Percentiles rank a stretch among this genome's conserved stretches.
Conservation (phyloP, 1,140 invertebrate genomes). For the Episyrphus balteatus region DNA sequence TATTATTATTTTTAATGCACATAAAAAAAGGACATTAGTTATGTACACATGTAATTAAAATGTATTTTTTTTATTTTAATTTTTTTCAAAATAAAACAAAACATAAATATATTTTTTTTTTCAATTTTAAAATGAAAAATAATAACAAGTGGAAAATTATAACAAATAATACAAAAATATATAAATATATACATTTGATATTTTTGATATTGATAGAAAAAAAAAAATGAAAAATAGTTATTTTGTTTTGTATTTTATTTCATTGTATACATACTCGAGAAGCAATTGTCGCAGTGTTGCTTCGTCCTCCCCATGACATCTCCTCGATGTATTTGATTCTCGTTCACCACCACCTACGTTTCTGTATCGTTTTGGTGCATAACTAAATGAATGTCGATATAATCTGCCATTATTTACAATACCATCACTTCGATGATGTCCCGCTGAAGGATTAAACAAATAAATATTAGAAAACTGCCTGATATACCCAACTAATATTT, state of each 20-base stretch:
- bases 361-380: slow-evolving; percentile 32
- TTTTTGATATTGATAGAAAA: background rate
- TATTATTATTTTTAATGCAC: background rate
- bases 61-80: too few relatives aligned
- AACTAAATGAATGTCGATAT: slow-evolving; percentile 37
- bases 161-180: too few relatives aligned
- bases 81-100: too few relatives aligned
- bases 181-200: too few relatives aligned
- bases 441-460: background rate
- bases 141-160: too few relatives aligned
- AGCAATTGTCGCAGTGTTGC: slow-evolving; percentile 37
- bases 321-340: slow-evolving; percentile 29
- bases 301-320: slow-evolving; percentile 38
- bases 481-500: background rate
- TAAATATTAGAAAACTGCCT: background rate
- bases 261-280: slow-evolving; percentile 35
- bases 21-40: background rate
- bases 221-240: background rate
- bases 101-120: too few relatives aligned
- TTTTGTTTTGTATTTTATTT: too few relatives aligned
- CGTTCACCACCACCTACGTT: slow-evolving; percentile 31
- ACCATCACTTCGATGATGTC: slow-evolving; percentile 13
- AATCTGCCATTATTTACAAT: slow-evolving; percentile 34
- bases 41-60: too few relatives aligned
- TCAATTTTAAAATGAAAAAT: too few relatives aligned